Evolutionary conservation across 2,113 vertebrate genomes (phyloP).

Genomic region (Hucho hucho): DNA sequence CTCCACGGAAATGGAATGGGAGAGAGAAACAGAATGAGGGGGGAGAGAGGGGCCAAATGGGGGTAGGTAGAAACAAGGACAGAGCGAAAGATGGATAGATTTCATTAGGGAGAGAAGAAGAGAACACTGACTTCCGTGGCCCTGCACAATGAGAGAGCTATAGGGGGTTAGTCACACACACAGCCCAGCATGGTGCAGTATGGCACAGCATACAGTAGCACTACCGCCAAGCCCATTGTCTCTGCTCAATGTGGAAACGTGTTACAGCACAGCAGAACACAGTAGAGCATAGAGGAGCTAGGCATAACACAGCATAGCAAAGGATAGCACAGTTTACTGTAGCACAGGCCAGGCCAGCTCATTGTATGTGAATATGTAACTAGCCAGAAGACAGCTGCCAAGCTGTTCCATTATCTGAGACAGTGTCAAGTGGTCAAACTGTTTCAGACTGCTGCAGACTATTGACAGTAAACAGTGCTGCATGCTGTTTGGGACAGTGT

Average conservation of each 20-base stretch:
- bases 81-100: slow-evolving; percentile 61
- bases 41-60: slow-evolving; percentile 6
- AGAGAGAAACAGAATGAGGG: not conserved
- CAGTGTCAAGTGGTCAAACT: not conserved
- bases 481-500: slow-evolving; percentile 13
- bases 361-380: not conserved
- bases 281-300: too few relatives aligned
- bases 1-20: slow-evolving; percentile 18
- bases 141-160: slow-evolving; percentile 18
- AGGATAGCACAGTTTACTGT: not conserved
- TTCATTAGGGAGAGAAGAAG: slow-evolving; percentile 45
- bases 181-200: not conserved
- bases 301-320: too few relatives aligned
- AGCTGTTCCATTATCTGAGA: slow-evolving; percentile 2
- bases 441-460: slow-evolving; percentile 9
- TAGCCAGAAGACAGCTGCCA: not conserved
- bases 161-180: not conserved
- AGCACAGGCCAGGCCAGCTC: not conserved
- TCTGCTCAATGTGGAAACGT: too few relatives aligned
- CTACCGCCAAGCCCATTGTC: not conserved
- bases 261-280: too few relatives aligned
- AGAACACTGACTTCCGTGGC: slow-evolving; percentile 41
- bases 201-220: not conserved
- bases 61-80: slow-evolving; percentile 49
- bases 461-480: slow-evolving; percentile 31